These are phyloP conservation scores for Thumatha senex DNA, from an alignment of 2,888 invertebrate species.

Conservation along the genomic window DNA sequence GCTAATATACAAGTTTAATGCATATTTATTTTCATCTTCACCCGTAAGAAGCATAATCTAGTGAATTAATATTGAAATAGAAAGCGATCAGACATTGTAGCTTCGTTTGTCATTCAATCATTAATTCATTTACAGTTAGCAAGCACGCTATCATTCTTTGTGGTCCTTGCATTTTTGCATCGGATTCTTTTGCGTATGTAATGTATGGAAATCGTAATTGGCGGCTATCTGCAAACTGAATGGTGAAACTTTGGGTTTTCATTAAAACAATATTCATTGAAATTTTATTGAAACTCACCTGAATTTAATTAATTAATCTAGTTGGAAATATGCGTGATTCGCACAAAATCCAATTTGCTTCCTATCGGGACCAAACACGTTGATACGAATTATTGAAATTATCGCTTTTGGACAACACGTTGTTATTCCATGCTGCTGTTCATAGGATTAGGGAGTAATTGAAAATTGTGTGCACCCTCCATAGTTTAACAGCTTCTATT, in stretches of 20 bases:
- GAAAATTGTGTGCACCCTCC: conserved; percentile 1
- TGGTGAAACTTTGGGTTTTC: conserved; percentile 20
- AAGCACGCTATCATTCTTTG: no score
- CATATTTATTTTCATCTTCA: not conserved
- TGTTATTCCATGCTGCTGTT: conserved; percentile 38
- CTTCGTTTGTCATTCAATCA: conserved; percentile 11
- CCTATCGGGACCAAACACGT: conserved; percentile 65
- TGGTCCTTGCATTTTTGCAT: no score
- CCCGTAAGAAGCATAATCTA: not conserved
- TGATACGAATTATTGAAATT: conserved; percentile 70
- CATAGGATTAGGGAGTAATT: conserved; percentile 41
- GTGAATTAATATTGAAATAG: conserved; percentile 3
- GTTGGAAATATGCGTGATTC: conserved; percentile 68
- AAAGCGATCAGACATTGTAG: conserved; percentile 22
- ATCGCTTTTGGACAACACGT: conserved; percentile 58
- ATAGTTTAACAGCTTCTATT: no score
- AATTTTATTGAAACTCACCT: conserved; percentile 46
- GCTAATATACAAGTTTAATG: no score
- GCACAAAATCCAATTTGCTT: conserved; percentile 72
- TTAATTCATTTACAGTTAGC: not conserved
- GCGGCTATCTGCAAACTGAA: conserved; percentile 11
- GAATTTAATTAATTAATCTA: conserved; percentile 65
- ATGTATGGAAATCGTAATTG: not conserved
- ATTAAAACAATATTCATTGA: conserved; percentile 42
- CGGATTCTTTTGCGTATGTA: no score